A percentile compares a stretch with the other conserved stretches of the same genome.
Conservation (phyloP, 2,797 vertebrate species). For the Rhincodon typus region DNA sequence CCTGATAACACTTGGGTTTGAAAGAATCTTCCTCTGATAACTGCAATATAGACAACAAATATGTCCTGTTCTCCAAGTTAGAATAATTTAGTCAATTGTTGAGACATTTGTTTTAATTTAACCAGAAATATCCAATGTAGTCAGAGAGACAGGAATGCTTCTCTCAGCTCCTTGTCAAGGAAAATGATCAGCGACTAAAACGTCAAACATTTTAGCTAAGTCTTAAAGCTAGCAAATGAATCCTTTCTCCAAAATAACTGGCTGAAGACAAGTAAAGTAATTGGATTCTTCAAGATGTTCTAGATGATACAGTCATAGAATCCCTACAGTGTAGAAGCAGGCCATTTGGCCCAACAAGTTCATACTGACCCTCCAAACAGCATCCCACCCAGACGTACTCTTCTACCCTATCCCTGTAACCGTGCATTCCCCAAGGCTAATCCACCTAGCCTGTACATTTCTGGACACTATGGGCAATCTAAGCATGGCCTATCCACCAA, state of each 20-base stretch:
- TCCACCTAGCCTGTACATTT: too few relatives aligned
- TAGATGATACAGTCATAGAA: too few relatives aligned
- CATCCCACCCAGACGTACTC: too few relatives aligned
- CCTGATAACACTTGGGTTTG: not conserved
- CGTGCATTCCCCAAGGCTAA: too few relatives aligned
- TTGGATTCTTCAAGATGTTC: not conserved
- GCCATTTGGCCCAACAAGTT: too few relatives aligned
- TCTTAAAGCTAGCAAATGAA: not conserved
- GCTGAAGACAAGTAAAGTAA: not conserved
- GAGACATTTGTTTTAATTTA: not conserved
- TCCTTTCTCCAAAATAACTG: not conserved
- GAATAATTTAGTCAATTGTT: not conserved
- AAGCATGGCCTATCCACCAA: too few relatives aligned
- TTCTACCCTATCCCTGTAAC: too few relatives aligned
- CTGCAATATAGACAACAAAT: not conserved
- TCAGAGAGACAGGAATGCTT: not conserved
- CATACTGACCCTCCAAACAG: too few relatives aligned
- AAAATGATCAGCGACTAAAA: not conserved
- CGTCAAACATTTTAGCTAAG: not conserved
- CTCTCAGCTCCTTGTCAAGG: not conserved
- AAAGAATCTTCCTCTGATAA: conserved; percentile 8
- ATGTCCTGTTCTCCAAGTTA: not conserved
- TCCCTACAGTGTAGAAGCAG: too few relatives aligned
- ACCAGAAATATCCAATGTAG: not conserved
- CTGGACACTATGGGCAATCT: too few relatives aligned